Evolutionary conservation across 2,888 invertebrate species (phyloP).

Genomic region (Thelaira solivaga): DNA sequence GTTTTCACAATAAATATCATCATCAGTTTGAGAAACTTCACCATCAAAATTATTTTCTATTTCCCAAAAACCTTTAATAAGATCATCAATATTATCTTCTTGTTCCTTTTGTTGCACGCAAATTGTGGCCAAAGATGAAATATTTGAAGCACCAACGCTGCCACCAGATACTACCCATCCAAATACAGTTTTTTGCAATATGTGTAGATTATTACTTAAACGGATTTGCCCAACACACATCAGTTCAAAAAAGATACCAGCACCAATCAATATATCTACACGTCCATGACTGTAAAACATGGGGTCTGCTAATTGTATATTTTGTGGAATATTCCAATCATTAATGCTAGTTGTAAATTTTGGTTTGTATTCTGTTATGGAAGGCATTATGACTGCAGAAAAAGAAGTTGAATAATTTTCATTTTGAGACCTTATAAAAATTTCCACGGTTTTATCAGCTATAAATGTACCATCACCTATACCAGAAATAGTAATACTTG

Average conservation of each 20-base stretch:
- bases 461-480: conserved; percentile 33
- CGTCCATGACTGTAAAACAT: conserved; percentile 51
- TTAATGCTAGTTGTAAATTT: conserved; percentile 12
- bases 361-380: conserved; percentile 59
- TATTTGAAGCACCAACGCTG: not conserved
- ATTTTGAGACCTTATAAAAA: no score
- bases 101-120: not conserved
- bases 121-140: not conserved
- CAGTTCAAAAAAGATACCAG: conserved; percentile 58
- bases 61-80: not conserved
- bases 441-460: conserved; percentile 16
- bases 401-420: conserved; percentile 16
- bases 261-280: conserved; percentile 59
- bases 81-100: not conserved
- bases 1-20: not conserved
- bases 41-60: not conserved
- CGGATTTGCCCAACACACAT: conserved; percentile 62
- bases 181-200: conserved; percentile 60
- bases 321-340: conserved; percentile 54
- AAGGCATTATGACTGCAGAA: conserved; percentile 48
- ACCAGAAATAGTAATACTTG: conserved; percentile 16
- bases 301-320: conserved; percentile 60
- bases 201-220: conserved; percentile 41
- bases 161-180: conserved; percentile 61
- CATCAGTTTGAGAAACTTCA: not conserved